These are phyloP conservation scores for Rutilus rutilus DNA, from an alignment of 2,113 vertebrate species.

Conservation along the genomic window DNA sequence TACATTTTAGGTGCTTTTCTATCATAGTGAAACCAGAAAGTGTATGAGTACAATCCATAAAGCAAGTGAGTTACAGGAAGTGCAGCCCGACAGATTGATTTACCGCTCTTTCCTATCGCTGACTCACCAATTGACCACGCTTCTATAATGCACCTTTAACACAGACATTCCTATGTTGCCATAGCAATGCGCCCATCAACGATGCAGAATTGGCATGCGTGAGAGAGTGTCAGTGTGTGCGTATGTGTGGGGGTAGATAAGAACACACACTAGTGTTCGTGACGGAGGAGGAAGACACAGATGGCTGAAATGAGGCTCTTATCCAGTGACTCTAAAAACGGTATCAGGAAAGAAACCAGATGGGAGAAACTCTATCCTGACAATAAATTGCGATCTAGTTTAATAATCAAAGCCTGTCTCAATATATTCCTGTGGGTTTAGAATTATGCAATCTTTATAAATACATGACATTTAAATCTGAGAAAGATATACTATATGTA, in stretches of 20 bases:
- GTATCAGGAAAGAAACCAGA: conserved; percentile 15
- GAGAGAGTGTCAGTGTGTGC: conserved; percentile 14
- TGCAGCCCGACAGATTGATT: conserved; percentile 22
- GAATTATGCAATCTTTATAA: not conserved
- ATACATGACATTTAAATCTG: not conserved
- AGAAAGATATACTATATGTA: not conserved
- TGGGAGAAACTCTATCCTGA: not conserved
- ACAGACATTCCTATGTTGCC: conserved; percentile 41
- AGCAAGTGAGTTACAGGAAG: conserved; percentile 53
- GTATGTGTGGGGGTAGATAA: conserved; percentile 51
- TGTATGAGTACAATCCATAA: not conserved
- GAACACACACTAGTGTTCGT: conserved; percentile 23
- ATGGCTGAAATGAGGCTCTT: conserved; percentile 18
- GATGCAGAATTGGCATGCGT: conserved; percentile 21
- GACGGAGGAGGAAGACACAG: conserved; percentile 39
- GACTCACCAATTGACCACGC: conserved; percentile 35
- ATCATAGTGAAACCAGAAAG: not conserved
- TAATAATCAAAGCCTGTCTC: not conserved
- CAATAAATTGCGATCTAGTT: not conserved
- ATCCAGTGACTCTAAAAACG: not conserved
- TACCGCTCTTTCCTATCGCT: conserved; percentile 23
- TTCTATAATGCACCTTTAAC: conserved; percentile 32
- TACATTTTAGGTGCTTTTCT: not conserved
- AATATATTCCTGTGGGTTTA: not conserved
- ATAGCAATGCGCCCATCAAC: conserved; percentile 49